Evolutionary conservation across 2,113 vertebrate species (phyloP).

Genomic region (Neodon shergylaensis): DNA sequence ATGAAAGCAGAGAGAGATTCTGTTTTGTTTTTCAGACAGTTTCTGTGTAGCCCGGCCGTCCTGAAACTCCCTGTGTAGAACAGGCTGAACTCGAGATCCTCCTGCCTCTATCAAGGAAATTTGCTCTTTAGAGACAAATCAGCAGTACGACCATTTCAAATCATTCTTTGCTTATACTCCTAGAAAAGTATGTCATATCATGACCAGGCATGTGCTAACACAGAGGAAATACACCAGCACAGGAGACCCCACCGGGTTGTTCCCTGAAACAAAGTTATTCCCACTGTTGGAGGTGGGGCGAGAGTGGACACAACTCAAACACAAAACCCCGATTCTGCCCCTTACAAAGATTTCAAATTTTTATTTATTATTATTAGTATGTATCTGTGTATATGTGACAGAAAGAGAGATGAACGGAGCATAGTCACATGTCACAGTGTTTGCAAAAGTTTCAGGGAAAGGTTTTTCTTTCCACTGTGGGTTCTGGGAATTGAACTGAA

Average conservation of each 20-base stretch:
- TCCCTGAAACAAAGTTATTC: not conserved
- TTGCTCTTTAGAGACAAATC: slow-evolving; percentile 3
- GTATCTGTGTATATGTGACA: not conserved
- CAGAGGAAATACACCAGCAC: not conserved
- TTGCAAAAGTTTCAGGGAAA: not conserved
- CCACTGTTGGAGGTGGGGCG: not conserved
- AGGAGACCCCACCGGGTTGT: not conserved
- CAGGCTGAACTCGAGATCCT: not conserved
- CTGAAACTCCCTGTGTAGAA: not conserved
- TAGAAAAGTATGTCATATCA: not conserved
- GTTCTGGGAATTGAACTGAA: not conserved
- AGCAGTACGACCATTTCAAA: not conserved
- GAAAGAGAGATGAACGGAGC: not conserved
- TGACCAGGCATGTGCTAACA: not conserved
- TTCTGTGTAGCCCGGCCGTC: not conserved
- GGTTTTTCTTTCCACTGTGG: not conserved
- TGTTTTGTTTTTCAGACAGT: not conserved
- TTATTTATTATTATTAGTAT: not conserved
- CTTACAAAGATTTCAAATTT: not conserved
- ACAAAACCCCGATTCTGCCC: not conserved
- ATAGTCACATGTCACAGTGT: not conserved
- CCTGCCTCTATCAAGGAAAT: not conserved
- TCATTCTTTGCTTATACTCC: not conserved
- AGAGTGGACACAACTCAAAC: not conserved
- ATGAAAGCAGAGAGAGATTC: not conserved